phyloP scores from a whole-genome alignment of 2,888 invertebrate species.

The Adineta ricciae region DNA sequence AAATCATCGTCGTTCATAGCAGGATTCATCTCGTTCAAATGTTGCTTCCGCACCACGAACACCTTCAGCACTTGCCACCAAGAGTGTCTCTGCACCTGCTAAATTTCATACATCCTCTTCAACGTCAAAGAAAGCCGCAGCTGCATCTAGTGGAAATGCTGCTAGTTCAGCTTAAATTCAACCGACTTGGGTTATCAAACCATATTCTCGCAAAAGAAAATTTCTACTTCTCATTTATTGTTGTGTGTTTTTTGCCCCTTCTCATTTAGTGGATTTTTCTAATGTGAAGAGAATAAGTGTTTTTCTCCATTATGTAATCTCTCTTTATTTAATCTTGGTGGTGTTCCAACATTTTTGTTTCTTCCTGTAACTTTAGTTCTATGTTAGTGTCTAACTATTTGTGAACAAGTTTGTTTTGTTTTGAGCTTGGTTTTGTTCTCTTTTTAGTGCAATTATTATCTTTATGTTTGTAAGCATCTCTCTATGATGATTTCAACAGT shows the following conservation, averaged over 20 bases:
- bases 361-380: neutral
- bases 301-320: neutral
- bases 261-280: neutral
- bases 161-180: neutral
- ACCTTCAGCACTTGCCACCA: neutral
- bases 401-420: neutral
- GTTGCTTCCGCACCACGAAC: neutral
- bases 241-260: neutral
- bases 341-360: neutral
- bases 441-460: conserved; percentile 3
- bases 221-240: neutral
- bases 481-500: neutral
- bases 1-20: neutral
- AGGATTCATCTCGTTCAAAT: neutral
- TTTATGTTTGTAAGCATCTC: neutral
- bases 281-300: neutral
- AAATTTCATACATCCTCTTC: neutral
- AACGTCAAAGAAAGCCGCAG: neutral
- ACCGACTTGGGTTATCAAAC: neutral
- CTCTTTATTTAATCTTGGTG: neutral
- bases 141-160: neutral
- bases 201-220: neutral
- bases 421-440: neutral
- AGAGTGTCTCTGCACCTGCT: neutral
- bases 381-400: neutral